Base-by-base conservation (phyloP, 2,797 vertebrate genomes). In the Numenius phaeopus region DNA sequence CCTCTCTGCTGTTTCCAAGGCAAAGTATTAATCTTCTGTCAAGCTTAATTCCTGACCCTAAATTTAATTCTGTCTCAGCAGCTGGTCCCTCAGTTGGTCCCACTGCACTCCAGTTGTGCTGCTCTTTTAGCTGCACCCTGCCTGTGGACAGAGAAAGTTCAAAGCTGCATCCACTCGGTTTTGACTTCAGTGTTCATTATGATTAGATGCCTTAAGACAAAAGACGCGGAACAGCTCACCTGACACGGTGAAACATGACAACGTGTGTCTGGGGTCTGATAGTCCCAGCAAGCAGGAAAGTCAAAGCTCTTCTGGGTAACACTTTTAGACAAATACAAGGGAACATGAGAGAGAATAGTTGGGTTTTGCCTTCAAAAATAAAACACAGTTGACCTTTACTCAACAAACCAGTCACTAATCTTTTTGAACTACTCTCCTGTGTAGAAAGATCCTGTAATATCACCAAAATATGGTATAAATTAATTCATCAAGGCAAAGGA, bases 11-110 rank as follows among this genome's bases (percentile, higher is more conserved):
- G 16, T 81, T 97, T 87, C 49, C 10, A 39, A 69, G 81, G 14
- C 69, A 89, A 95, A 96, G 94, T 97, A 95, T 92, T 96, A 90
- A 94, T 96, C 72, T 97, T 93, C 87, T 91, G 73, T 94, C 91
- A 88, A 91, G 37, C 61, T 32, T 96, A 94, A 96, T 95, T 96
- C 61, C 77, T 96, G 83, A 83, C 54, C 65, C 40, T 87, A 83
- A 83, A 3, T 96, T 97, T 93, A 94, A 90, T 95, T 97, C 91
- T 81, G 19, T 71, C 89, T 92, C 86, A 94, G 72, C 67, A 96
- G 70, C 76, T 89, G 89, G 89, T 96, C 64, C 61, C 37, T 88
- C 42, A 37, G 14, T 80, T 32, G 30, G 57, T 52, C 76, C 78
- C 18, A 2, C 29, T 86, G 84, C 42, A 59, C 81, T 94, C 32